Evolutionary conservation across 23 tunicate species (phyloP).

Genomic region (Styela plicata): DNA sequence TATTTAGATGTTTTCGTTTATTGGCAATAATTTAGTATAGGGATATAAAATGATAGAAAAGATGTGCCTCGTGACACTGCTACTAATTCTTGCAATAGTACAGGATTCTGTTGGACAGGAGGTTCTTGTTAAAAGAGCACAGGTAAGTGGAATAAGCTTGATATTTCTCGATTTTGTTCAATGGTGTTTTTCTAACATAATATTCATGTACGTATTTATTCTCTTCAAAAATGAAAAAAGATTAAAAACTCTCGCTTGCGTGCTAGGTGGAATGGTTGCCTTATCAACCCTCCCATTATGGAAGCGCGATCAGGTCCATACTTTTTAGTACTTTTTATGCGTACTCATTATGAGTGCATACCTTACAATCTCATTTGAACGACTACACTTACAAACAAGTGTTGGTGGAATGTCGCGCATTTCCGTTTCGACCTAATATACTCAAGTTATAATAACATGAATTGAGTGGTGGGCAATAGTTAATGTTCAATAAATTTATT

Average conservation of each 20-base stretch:
- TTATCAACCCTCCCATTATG: too few species aligned
- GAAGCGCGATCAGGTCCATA: too few species aligned
- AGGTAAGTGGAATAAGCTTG: background rate
- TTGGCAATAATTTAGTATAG: background rate
- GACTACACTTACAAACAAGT: too few species aligned
- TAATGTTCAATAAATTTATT: too few species aligned
- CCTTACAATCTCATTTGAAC: too few species aligned
- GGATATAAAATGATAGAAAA: background rate
- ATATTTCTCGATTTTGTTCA: background rate
- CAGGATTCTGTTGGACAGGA: background rate
- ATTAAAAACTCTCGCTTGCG: background rate
- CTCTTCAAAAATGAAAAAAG: background rate
- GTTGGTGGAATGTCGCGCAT: too few species aligned
- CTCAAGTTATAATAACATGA: too few species aligned
- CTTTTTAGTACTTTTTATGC: too few species aligned
- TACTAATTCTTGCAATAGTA: background rate
- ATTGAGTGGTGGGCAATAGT: too few species aligned
- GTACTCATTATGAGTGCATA: too few species aligned
- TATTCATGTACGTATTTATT: background rate
- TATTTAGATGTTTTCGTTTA: background rate
- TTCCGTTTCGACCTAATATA: too few species aligned
- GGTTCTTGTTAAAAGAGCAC: background rate
- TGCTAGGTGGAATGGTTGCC: too few species aligned
- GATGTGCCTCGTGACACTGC: background rate
- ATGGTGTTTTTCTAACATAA: background rate